Evolutionary conservation across 30 jellyfish, hydroid and myxozoan genomes (phyloP).

Genomic region (Rhopilema esculentum): DNA sequence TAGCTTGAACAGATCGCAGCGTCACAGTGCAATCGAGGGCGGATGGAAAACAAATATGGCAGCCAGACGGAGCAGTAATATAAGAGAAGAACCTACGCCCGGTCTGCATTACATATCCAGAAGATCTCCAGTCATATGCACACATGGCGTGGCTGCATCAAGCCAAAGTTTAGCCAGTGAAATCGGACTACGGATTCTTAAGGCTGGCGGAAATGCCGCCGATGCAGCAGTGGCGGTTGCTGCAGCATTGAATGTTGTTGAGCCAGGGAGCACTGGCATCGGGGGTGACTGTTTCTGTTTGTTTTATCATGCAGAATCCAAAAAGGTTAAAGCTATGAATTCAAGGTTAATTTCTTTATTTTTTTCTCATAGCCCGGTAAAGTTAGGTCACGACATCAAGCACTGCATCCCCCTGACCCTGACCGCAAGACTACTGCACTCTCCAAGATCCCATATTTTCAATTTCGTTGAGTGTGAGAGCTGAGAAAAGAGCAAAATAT

Average conservation of each 20-base stretch:
- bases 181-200: conserved; percentile 74
- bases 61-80: conserved; percentile 40
- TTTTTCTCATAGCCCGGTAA: background rate
- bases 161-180: conserved; percentile 90
- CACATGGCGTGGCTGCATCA: conserved; percentile 92
- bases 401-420: no score
- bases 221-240: conserved; percentile 98
- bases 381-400: background rate
- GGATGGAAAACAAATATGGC: conserved; percentile 37
- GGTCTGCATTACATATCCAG: conserved; percentile 47
- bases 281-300: conserved; percentile 94
- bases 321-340: conserved; percentile 74
- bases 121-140: conserved; percentile 81
- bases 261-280: conserved; percentile 94
- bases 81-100: background rate
- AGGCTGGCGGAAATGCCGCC: conserved; percentile 94
- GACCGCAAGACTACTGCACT: no score
- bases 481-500: no score
- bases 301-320: conserved; percentile 78
- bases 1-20: background rate
- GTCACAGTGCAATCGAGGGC: conserved; percentile 8
- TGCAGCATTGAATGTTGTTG: conserved; percentile 86
- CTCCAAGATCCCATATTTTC: no score
- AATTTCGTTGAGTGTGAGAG: no score
- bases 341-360: conserved; percentile 67